Percentiles rank a stretch among this genome's conserved stretches.
phyloP scores from a whole-genome alignment of 1,140 invertebrate species.

The Psilanteris sp. region DNA sequence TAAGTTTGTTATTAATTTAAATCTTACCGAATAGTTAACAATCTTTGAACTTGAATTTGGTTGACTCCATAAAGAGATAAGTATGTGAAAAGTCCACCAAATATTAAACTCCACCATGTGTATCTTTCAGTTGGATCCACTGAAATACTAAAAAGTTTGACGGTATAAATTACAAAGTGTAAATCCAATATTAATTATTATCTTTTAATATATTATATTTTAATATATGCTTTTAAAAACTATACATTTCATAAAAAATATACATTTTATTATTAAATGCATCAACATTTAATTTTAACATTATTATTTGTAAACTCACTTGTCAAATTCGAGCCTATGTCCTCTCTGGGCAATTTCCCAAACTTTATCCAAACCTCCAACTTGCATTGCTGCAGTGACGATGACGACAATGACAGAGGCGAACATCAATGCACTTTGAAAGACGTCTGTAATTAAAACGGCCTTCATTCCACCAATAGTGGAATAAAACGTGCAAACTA shows the following conservation, averaged over 20 bases:
- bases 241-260: too few species aligned
- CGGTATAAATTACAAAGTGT: too few species aligned
- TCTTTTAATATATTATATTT: too few species aligned
- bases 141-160: slow-evolving; percentile 81
- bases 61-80: slow-evolving; percentile 90
- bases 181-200: not conserved
- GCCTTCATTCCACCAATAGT: slow-evolving; percentile 94
- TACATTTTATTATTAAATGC: too few species aligned
- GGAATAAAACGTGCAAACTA: slow-evolving; percentile 93
- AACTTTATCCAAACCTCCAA: slow-evolving; percentile 84
- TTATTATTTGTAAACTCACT: slow-evolving; percentile 81
- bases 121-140: slow-evolving; percentile 87
- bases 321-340: slow-evolving; percentile 84
- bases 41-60: slow-evolving; percentile 81
- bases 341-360: slow-evolving; percentile 84
- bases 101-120: slow-evolving; percentile 86
- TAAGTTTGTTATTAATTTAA: too few species aligned
- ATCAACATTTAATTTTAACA: too few species aligned
- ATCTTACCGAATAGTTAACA: slow-evolving; percentile 70
- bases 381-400: slow-evolving; percentile 84
- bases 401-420: slow-evolving; percentile 87
- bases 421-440: slow-evolving; percentile 90
- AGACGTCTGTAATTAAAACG: slow-evolving; percentile 91
- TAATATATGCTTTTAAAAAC: too few species aligned
- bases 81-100: slow-evolving; percentile 90